These are phyloP conservation scores for Drosophila insularis DNA, from an alignment of 1,140 invertebrate genomes.

Conservation along the genomic window DNA sequence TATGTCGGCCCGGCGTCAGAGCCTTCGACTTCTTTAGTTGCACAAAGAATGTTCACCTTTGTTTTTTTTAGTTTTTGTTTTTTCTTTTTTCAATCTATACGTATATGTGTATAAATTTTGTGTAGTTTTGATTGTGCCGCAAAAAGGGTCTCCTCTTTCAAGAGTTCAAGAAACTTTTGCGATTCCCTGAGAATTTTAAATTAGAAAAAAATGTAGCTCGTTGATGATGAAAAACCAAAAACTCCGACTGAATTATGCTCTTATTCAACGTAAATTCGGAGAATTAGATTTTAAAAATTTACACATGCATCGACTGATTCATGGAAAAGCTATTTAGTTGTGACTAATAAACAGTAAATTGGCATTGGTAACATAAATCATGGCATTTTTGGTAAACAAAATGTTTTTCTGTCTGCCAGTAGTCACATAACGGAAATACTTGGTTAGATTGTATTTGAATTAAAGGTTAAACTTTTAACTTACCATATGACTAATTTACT, in stretches of 20 bases:
- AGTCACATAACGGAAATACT: neutral
- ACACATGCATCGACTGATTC: constrained; percentile 28
- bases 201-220: constrained; percentile 44
- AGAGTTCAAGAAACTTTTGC: constrained; percentile 75
- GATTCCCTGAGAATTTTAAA: constrained; percentile 54
- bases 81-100: constrained; percentile 33
- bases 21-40: neutral
- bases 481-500: neutral
- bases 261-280: constrained; percentile 13
- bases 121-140: constrained; percentile 35
- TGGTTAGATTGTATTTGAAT: neutral
- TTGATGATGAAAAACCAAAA: constrained; percentile 17
- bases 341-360: constrained; percentile 25
- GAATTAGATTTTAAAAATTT: constrained; percentile 1
- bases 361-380: constrained; percentile 63
- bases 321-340: constrained; percentile 6
- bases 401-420: neutral
- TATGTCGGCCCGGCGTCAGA: constrained; percentile 32
- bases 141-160: constrained; percentile 34
- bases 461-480: neutral
- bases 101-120: neutral
- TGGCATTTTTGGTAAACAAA: neutral
- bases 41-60: constrained; percentile 61
- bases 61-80: constrained; percentile 24
- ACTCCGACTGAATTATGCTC: constrained; percentile 49